Base-by-base conservation (phyloP, 2,888 invertebrate species). In the Drosophila peninsularis region DNA sequence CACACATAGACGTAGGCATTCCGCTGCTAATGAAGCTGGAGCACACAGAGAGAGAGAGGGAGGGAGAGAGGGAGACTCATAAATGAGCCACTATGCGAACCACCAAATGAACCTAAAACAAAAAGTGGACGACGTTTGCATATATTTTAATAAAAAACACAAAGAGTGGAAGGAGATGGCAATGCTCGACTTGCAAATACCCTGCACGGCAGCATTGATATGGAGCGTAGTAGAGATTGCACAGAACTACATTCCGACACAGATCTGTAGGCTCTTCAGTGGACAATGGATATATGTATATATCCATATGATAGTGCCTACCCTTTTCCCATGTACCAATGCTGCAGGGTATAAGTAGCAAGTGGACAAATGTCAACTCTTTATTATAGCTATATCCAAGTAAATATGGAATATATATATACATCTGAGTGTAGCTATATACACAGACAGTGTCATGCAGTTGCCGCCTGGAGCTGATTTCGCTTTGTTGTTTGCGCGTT, bases 291-390 rank as follows among this genome's bases (percentile, higher is more conserved):
- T 41, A 11, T 41, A 11, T 13, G 17, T 11, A 11, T 11, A 11
- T 41, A 17, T 17, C 9, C 17, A 39, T 39, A 11, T 13, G 1
- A 13, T 19, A 42, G 42, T 42, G 6, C 13, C 7, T 13, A 21
- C 11, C 13, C 21, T 5, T 13, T 21, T 1, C 5, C 42, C 3
- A 14, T 21, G 42, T n/a, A n/a, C n/a, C n/a, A n/a, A n/a, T n/a
- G 13, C 21, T 14, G 3, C 27, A 27, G 45, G 45, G 45, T 27
- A 27, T 45, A 27, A 27, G 7, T 1, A 24, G 44, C 9, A 14
- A 24, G 17, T 37, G 37, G 3, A 60, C 84, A 83, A 83, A 80
- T 86, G 87, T 52, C 83, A 66, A 70, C 75, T 68, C 64, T 52
- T 37, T 47, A 37, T 13, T 11, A 19, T 41, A 5, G 11, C 41